A percentile compares a stretch with the other conserved stretches of the same genome.
Evolutionary conservation across 92 coral and sea anemone species (phyloP).

Genomic region (Zoanthus sansibaricus): DNA sequence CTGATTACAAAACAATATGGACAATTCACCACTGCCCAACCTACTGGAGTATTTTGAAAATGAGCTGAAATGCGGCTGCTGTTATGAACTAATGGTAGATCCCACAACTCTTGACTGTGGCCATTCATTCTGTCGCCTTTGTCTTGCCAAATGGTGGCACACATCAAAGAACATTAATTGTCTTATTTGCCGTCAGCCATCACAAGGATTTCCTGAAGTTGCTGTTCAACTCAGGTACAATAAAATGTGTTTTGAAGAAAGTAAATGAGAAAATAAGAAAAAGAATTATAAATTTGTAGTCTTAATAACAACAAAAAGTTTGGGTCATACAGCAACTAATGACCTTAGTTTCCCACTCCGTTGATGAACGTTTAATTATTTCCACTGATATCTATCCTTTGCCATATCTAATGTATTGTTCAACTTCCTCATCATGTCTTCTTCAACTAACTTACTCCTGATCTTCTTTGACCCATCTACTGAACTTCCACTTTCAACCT

Average conservation of each 20-base stretch:
- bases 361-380: too few species aligned
- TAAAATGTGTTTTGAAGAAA: neutral
- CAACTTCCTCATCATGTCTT: too few species aligned
- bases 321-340: too few species aligned
- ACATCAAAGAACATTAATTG: slow-evolving; percentile 83
- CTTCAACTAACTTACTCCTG: too few species aligned
- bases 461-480: too few species aligned
- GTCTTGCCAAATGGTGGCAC: slow-evolving; percentile 91
- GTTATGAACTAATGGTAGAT: slow-evolving; percentile 94
- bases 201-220: slow-evolving; percentile 85
- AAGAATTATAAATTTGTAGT: too few species aligned
- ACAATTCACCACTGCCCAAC: neutral
- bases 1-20: neutral
- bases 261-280: too few species aligned
- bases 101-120: slow-evolving; percentile 99
- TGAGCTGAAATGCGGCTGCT: slow-evolving; percentile 91
- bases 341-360: too few species aligned
- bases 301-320: too few species aligned
- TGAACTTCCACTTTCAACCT: too few species aligned
- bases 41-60: slow-evolving; percentile 46
- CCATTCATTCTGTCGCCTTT: slow-evolving; percentile 92
- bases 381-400: too few species aligned
- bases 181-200: slow-evolving; percentile 90
- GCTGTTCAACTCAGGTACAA: slow-evolving; percentile 84
- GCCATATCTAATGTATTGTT: too few species aligned